phyloP scores from a whole-genome alignment of 2,888 invertebrate species.

The Aporophyla lueneburgensis region DNA sequence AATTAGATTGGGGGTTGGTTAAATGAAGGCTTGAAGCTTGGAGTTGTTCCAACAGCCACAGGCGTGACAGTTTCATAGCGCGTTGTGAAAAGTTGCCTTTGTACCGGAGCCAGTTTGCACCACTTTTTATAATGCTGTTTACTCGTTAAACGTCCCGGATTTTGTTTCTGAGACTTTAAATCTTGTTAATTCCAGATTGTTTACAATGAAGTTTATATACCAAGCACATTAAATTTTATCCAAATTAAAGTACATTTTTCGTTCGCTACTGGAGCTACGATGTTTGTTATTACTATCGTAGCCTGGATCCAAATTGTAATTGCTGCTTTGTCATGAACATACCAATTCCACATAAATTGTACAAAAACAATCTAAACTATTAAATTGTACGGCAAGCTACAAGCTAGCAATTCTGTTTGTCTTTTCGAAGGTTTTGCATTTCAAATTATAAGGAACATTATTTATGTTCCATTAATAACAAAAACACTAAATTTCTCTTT shows the following conservation, averaged over 20 bases:
- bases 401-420: constrained; percentile 5
- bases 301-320: neutral
- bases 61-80: constrained; percentile 77
- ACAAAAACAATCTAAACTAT: constrained; percentile 6
- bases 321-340: constrained; percentile 22
- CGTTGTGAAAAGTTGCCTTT: constrained; percentile 76
- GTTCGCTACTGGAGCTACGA: constrained; percentile 21
- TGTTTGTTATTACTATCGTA: constrained; percentile 6
- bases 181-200: constrained; percentile 68
- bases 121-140: constrained; percentile 65
- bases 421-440: neutral
- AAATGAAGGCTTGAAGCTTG: constrained; percentile 61
- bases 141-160: constrained; percentile 65
- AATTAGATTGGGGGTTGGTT: constrained; percentile 43
- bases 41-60: constrained; percentile 70
- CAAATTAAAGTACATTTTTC: constrained; percentile 28
- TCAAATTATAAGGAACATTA: neutral
- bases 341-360: constrained; percentile 14
- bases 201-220: constrained; percentile 48
- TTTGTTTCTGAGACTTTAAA: constrained; percentile 64
- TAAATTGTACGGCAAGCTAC: constrained; percentile 5
- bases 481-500: constrained; percentile 8
- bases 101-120: constrained; percentile 68
- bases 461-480: constrained; percentile 11
- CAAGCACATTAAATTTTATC: constrained; percentile 36